phyloP scores from a whole-genome alignment of 2,888 invertebrate species.

The Belgica antarctica region DNA sequence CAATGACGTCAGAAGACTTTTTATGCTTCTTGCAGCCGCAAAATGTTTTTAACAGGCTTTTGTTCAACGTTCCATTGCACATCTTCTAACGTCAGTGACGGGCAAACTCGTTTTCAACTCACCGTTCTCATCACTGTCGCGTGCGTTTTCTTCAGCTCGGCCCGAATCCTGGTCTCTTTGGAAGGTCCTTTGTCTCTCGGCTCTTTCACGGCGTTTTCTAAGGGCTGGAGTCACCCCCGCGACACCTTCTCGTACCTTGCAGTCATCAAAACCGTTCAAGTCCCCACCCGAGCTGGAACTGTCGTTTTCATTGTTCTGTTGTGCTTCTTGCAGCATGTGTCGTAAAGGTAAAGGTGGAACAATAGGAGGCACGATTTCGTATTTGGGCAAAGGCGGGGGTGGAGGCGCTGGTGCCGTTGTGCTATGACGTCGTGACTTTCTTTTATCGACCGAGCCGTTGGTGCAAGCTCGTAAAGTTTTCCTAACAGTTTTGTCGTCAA shows the following conservation, averaged over 20 bases:
- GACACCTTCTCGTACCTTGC: conserved; percentile 51
- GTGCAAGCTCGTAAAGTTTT: conserved; percentile 71
- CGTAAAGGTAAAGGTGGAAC: conserved; percentile 47
- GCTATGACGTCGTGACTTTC: conserved; percentile 77
- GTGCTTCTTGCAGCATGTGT: conserved; percentile 47
- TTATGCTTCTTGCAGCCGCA: too few relatives aligned
- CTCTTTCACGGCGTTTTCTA: conserved; percentile 75
- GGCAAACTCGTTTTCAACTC: conserved; percentile 44
- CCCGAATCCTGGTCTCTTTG: conserved; percentile 71
- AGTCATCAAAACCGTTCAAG: conserved; percentile 51
- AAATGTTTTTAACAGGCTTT: too few relatives aligned
- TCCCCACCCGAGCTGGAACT: conserved; percentile 60
- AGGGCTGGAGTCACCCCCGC: conserved; percentile 80
- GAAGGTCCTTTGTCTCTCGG: conserved; percentile 79
- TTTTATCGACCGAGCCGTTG: conserved; percentile 64
- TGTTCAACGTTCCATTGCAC: neutral
- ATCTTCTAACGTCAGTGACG: conserved; percentile 45
- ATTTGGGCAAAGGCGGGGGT: conserved; percentile 49
- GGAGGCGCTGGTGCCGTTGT: conserved; percentile 60
- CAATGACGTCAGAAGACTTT: neutral
- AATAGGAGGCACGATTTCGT: conserved; percentile 46
- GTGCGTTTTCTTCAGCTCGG: conserved; percentile 45
- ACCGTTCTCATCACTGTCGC: conserved; percentile 52
- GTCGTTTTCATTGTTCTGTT: conserved; percentile 52
- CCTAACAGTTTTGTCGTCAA: conserved; percentile 67